These are phyloP conservation scores for Oncorhynchus nerka DNA, from an alignment of 2,113 vertebrate genomes.

Conservation along the genomic window DNA sequence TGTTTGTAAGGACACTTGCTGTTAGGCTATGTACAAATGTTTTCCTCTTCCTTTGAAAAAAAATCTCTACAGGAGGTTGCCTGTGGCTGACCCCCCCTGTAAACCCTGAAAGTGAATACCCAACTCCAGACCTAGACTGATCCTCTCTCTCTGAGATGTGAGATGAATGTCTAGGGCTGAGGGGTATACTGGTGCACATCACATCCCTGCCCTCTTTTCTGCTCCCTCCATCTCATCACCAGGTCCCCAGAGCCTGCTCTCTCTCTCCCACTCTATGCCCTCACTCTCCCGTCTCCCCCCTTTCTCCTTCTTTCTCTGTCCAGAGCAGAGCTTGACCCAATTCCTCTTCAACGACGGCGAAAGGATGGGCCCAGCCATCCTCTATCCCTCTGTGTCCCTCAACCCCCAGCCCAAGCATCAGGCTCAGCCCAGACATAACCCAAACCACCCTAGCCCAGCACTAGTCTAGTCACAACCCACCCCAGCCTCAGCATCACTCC, in stretches of 20 bases:
- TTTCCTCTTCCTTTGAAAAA: too few species aligned
- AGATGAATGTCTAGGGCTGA: too few species aligned
- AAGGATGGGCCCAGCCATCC: neutral
- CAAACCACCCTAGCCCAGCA: neutral
- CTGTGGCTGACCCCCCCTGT: neutral
- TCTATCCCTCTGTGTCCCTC: too few species aligned
- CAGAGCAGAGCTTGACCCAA: constrained; percentile 23
- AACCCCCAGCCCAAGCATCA: neutral
- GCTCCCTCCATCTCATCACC: neutral
- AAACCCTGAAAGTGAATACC: too few species aligned
- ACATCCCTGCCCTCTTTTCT: neutral
- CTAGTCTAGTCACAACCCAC: too few species aligned
- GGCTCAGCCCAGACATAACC: neutral
- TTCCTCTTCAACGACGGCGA: constrained; percentile 11
- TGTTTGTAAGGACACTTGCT: too few species aligned
- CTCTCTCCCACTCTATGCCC: neutral
- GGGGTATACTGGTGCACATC: neutral
- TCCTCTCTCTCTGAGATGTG: neutral
- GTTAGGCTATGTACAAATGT: too few species aligned
- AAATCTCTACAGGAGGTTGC: neutral
- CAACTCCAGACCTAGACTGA: too few species aligned
- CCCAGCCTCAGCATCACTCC: too few species aligned
- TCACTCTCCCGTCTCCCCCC: neutral
- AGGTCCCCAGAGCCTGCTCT: neutral
- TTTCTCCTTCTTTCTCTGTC: neutral